Conservation (phyloP, 2,888 invertebrate genomes). For the Lepetodrilus schrolli region DNA sequence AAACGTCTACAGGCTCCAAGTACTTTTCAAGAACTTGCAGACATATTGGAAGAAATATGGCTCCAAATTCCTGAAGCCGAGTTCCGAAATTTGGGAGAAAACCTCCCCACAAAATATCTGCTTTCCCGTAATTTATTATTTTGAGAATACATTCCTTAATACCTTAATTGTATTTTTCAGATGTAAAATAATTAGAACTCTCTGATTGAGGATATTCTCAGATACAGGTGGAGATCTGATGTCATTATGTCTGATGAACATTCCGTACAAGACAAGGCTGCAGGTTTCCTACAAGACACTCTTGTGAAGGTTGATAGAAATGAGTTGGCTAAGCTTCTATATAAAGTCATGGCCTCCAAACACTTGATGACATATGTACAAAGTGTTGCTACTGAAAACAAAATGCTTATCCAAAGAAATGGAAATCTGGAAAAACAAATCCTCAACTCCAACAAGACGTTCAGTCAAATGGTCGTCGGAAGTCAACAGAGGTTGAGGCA, state of each 20-base stretch:
- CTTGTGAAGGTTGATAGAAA: neutral
- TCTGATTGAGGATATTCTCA: neutral
- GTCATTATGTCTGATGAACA: conserved; percentile 14
- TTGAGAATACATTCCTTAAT: no score
- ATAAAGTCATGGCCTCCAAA: conserved; percentile 1
- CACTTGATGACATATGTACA: neutral
- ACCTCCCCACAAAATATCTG: no score
- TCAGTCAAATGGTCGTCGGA: neutral
- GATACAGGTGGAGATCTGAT: neutral
- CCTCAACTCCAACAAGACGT: neutral
- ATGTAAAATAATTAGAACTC: no score
- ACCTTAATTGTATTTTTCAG: no score
- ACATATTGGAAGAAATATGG: no score
- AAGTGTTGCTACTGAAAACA: conserved; percentile 6
- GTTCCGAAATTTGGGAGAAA: no score
- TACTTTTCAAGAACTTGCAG: no score
- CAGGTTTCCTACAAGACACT: neutral
- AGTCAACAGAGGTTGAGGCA: neutral
- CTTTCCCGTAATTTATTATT: no score
- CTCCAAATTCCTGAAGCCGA: no score
- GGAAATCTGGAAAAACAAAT: neutral
- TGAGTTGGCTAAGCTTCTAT: neutral
- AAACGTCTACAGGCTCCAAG: no score
- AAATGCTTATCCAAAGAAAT: neutral
- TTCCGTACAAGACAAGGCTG: neutral